Conservation (phyloP, 2,888 invertebrate genomes). For the Drosophila subquinaria region DNA sequence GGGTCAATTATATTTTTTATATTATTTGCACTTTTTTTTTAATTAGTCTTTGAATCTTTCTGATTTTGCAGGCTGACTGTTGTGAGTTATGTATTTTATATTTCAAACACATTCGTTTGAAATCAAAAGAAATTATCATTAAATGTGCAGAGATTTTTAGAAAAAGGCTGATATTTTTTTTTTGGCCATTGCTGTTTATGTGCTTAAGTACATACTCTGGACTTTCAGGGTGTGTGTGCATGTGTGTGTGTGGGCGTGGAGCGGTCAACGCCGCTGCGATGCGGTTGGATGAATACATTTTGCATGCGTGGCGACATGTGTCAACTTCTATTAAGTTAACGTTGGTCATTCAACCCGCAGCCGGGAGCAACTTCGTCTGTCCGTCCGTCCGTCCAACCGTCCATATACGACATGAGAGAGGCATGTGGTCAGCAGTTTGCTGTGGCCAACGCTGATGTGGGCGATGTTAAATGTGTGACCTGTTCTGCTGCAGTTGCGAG, state of each 20-base stretch:
- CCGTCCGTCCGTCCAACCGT: neutral
- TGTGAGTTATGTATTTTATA: no score
- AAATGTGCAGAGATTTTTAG: neutral
- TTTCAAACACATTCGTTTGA: no score
- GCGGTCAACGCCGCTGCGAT: conserved; percentile 45
- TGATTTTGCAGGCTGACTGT: no score
- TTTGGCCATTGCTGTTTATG: neutral
- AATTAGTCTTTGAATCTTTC: no score
- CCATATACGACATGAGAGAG: conserved; percentile 14
- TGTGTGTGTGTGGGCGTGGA: conserved; percentile 16
- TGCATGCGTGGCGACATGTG: conserved; percentile 83
- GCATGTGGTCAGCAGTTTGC: conserved; percentile 67
- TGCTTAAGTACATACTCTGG: neutral
- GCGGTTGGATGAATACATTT: conserved; percentile 80
- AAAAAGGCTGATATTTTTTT: neutral
- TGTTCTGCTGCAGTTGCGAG: conserved; percentile 29
- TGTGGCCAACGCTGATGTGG: conserved; percentile 34
- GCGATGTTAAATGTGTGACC: conserved; percentile 37
- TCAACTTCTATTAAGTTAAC: conserved; percentile 81
- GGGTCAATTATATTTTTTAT: no score
- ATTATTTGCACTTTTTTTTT: no score
- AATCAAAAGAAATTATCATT: neutral
- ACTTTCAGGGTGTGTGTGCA: neutral
- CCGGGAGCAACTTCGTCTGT: neutral
- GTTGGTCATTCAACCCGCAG: conserved; percentile 75